Base-by-base conservation (phyloP, 2,797 vertebrate genomes). In the Manis javanica region DNA sequence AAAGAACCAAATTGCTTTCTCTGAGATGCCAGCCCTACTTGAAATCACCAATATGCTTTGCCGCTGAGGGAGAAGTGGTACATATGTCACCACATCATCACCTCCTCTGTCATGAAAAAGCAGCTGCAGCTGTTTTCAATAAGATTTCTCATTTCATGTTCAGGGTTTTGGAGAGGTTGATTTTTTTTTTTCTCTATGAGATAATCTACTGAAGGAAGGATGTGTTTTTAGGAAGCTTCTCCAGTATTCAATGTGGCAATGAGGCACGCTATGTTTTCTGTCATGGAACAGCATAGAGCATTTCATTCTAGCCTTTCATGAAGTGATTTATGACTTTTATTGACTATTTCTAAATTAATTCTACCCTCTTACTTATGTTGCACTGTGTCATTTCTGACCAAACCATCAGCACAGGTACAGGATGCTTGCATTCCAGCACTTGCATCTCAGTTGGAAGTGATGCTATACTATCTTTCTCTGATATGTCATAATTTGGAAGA, bases 1-100 rank as follows among this genome's bases (percentile, higher is more conserved):
- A 95, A 95, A 89, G 53, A 87, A 90, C 86, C 68, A 94, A 94
- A 96, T 95, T 96, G 95, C 93, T 97, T 97, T 95, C 96, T 94
- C 55, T 0, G 13, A 79, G 79, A 89, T 87, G 77, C 94, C 91
- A 95, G 63, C 74, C 81, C 74, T 77, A 66, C 71, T 95, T 74
- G 68, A 96, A 93, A 94, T 95, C 83, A 66, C 61, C 85, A 92
- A 86, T 96, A 75, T 78, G 92, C 87, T 96, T 82, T 96, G 90
- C 84, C 87, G 92, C 93, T 34, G 2, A 95, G 81, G 86, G 86
- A 95, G 57, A 96, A 51, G 39, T 59, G 2, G 10, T 95, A 23
- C 93, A 94, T 96, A 97, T 97, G 96, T 63, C 84, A 39, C 57
- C 72, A 61, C 23, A 21, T 37, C 63, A 26, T 88, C 91, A 90